Evolutionary conservation across 2,888 invertebrate species (phyloP), one percentile per base, ranked within the genome.

Genomic region (Acanthosepion esculentum): DNA sequence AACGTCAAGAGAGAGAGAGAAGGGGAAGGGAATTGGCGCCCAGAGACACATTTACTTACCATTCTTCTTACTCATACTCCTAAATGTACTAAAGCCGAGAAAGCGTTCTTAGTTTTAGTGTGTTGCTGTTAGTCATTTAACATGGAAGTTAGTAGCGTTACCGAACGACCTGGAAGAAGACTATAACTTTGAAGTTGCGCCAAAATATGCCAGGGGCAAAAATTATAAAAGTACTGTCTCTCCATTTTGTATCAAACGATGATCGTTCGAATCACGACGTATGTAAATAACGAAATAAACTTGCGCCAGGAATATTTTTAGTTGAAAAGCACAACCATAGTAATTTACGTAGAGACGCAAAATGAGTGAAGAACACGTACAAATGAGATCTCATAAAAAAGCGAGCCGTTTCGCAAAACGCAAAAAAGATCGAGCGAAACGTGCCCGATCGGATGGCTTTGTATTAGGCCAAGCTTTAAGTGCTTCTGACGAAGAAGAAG

Each of bases 361-460:
- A n/a, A 95, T 95, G 0, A 95, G 95, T 95, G 95, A 95, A 95
- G 94, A 92, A 95, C 94, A 23, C 59, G 23, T 95, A 23, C 92
- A 23, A 48, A 92, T 55, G 93, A 92, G 92, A n/a, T 26, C 92
- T 23, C 18, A 20, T 18, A 78, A 59, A 78, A 94, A 94, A n/a
- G 91, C 94, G 12, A 95, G 94, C 91, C 94, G 96, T 92, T 96
- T 96, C 94, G 95, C 96, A 29, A 97, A 96, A 95, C 95, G 96
- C 53, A 96, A 96, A 94, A 96, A 96, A 94, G 94, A 95, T 48
- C 95, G 96, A 8, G 96, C 96, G 4, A 96, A 97, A 94, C 95
- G 97, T 53, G 95, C 96, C 91, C 95, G 96, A n/a, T 97, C 97
- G 1, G 97, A 97, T 95, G 97, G 96, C 15, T 97, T 96, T 91